phyloP scores from a whole-genome alignment of 2,113 vertebrate species.

The Forbesichthys agassizii region DNA sequence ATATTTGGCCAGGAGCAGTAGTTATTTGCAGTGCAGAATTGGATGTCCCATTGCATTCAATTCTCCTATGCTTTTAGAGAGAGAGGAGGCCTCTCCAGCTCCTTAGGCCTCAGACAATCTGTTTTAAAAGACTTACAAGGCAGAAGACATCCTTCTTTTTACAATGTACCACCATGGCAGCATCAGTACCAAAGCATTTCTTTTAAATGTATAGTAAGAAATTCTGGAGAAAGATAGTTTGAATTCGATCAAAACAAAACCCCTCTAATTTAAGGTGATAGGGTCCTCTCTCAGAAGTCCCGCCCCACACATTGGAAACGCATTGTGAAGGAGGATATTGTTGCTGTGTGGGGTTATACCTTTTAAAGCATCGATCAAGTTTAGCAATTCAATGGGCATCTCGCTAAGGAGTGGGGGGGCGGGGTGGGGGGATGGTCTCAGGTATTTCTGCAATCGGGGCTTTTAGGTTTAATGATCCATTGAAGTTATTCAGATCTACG shows the following conservation, averaged over 20 bases:
- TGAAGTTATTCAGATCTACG: slow-evolving; percentile 1
- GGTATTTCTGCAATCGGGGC: slow-evolving; percentile 15
- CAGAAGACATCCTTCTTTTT: slow-evolving; percentile 1
- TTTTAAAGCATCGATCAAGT: too few species aligned
- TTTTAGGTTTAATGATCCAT: slow-evolving; percentile 22
- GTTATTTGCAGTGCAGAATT: slow-evolving; percentile 40
- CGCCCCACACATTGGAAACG: too few species aligned
- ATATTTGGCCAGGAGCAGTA: slow-evolving; percentile 71
- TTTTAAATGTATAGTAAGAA: too few species aligned
- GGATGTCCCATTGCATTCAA: slow-evolving; percentile 56
- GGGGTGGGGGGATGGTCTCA: not conserved
- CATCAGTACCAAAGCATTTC: too few species aligned
- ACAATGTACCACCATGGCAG: too few species aligned
- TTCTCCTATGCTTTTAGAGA: slow-evolving; percentile 31
- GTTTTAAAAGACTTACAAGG: slow-evolving; percentile 48
- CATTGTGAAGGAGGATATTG: too few species aligned
- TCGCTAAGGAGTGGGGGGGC: not conserved
- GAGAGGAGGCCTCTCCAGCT: slow-evolving; percentile 43
- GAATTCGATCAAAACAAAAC: too few species aligned
- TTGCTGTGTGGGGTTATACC: too few species aligned
- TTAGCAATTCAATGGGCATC: slow-evolving; percentile 2
- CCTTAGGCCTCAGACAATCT: slow-evolving; percentile 40
- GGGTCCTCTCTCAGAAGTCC: too few species aligned
- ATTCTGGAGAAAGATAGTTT: too few species aligned
- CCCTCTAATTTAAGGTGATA: too few species aligned